Evolutionary conservation across 2,888 invertebrate species (phyloP), one percentile per base, ranked within the genome.

Genomic region (Mythimna albipuncta): DNA sequence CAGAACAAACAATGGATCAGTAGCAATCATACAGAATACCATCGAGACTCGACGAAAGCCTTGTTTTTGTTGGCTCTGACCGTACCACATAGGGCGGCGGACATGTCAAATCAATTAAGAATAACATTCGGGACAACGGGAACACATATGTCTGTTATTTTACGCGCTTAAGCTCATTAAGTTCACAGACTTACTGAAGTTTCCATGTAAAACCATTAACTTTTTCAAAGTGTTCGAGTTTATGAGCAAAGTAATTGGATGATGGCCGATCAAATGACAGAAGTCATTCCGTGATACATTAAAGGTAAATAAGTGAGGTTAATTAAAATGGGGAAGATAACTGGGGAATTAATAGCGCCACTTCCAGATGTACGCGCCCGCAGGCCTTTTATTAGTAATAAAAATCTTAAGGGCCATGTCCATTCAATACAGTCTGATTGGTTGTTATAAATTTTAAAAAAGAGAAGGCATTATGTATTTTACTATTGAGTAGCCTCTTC

Each of bases 71-170:
- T 90, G 87, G 89, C 90, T 79, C 86, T 76, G 80, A 87, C 88
- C 89, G 88, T 89, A 85, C 85, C 86, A 87, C 88, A 85, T 86
- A 83, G 87, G 82, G 87, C 86, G 83, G 83, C 77, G 88, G 87
- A 93, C 94, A 94, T 89, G 94, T 91, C 92, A 92, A 93, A 92
- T 93, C 94, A 94, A 94, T 94, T 94, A 94, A 90, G 88, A 87
- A 89, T 86, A 90, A 90, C 89, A 89, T 89, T 86, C 85, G 82
- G 84, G 79, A 88, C 89, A 88, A 77, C 77, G 83, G 65, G 44
- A 59, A 75, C 62, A 78, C 79, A 75, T 79, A 69, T 75, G 75
- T 77, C 68, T 65, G 78, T 81, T 79, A 76, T 84, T 79, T 75
- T 77, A 79, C 73, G 61, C 78, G 69, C 69, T 68, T 68, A 75